Conservation (phyloP, 2,797 vertebrate species). For the Paguma larvata region DNA sequence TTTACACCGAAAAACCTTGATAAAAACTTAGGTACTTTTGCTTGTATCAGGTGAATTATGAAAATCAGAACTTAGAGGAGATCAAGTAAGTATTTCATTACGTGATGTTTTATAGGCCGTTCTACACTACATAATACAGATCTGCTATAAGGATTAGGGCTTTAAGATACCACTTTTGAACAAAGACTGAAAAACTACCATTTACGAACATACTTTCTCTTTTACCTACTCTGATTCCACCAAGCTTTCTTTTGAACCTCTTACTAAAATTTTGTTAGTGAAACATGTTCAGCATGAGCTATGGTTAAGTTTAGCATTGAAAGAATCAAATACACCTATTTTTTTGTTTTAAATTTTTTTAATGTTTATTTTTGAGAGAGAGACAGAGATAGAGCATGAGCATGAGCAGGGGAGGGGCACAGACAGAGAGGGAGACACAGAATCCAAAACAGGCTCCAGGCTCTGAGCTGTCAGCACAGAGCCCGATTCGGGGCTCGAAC, state of each 20-base stretch:
- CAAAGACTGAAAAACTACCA: background rate
- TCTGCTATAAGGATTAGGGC: background rate
- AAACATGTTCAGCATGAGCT: background rate
- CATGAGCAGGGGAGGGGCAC: too few relatives aligned
- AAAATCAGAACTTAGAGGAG: constrained; percentile 1
- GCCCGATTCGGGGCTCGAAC: too few relatives aligned
- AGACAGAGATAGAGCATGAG: too few relatives aligned
- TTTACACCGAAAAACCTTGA: background rate
- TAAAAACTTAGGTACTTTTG: constrained; percentile 38
- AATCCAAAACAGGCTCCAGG: too few relatives aligned
- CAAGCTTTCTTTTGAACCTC: background rate
- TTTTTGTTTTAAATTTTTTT: too few relatives aligned
- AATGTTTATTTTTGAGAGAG: too few relatives aligned
- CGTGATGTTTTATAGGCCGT: background rate
- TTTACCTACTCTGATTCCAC: background rate
- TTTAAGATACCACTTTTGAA: background rate
- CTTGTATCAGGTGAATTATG: background rate
- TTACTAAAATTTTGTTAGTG: constrained; percentile 23
- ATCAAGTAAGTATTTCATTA: background rate
- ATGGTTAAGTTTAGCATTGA: background rate
- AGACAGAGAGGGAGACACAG: too few relatives aligned
- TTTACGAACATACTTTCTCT: background rate
- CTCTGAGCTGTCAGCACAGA: too few relatives aligned
- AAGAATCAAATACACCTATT: too few relatives aligned
- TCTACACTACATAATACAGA: background rate